These are phyloP conservation scores for Drosophila paramelanica DNA, from an alignment of 2,888 invertebrate genomes.

Conservation along the genomic window DNA sequence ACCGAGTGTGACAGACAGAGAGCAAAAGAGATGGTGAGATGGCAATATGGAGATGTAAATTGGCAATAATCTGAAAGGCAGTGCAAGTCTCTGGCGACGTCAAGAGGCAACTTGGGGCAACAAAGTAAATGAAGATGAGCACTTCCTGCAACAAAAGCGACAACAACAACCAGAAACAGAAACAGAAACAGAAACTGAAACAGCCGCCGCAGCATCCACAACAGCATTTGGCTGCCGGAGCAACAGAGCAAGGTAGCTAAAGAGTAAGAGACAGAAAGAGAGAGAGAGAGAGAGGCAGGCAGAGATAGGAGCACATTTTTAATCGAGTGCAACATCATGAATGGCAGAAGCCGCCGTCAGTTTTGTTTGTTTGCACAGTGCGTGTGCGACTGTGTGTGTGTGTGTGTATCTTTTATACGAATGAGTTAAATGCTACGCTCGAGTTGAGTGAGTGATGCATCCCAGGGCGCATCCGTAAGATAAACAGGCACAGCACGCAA, in stretches of 20 bases:
- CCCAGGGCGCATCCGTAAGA: conserved; percentile 81
- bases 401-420: conserved; percentile 75
- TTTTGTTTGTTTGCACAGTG: conserved; percentile 61
- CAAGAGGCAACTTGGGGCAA: conserved; percentile 43
- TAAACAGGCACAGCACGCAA: conserved; percentile 79
- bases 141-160: conserved; percentile 78
- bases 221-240: not conserved
- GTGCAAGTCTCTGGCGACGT: conserved; percentile 33
- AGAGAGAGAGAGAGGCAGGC: not conserved
- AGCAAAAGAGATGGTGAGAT: conserved; percentile 8
- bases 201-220: conserved; percentile 39
- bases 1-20: conserved; percentile 25
- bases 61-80: conserved; percentile 66
- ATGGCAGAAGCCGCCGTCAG: conserved; percentile 68
- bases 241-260: not conserved
- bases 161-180: conserved; percentile 50
- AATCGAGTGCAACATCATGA: conserved; percentile 81
- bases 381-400: conserved; percentile 20
- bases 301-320: conserved; percentile 71
- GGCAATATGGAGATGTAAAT: conserved; percentile 59
- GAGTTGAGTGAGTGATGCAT: conserved; percentile 81
- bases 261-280: not conserved
- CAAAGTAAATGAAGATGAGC: conserved; percentile 81
- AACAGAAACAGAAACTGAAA: conserved; percentile 33
- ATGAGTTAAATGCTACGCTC: conserved; percentile 78